A percentile compares a stretch with the other conserved stretches of the same genome.
Conservation (phyloP, 2,113 vertebrate species). For the Gobius niger region DNA sequence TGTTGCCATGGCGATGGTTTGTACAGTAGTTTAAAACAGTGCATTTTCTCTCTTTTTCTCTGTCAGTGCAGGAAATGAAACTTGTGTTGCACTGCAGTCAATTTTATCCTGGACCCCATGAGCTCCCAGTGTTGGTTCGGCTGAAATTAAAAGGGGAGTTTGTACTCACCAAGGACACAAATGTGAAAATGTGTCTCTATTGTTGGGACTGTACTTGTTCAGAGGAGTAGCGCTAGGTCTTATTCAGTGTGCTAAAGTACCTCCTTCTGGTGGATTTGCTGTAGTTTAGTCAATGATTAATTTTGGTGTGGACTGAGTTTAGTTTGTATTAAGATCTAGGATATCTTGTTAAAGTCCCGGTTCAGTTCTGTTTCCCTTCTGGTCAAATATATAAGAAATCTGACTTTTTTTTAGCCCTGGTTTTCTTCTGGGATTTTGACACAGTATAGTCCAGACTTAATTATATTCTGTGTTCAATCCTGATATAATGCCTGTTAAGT, state of each 20-base stretch:
- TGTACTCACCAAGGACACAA: constrained; percentile 27
- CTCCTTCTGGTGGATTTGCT: background rate
- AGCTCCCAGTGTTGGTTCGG: constrained; percentile 49
- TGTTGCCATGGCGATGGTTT: constrained; percentile 65
- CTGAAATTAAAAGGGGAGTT: constrained; percentile 62
- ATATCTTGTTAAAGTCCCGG: no score
- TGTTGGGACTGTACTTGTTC: constrained; percentile 20
- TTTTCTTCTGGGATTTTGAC: no score
- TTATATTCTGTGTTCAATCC: no score
- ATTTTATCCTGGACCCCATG: constrained; percentile 45
- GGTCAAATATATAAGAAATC: no score
- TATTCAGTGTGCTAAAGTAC: background rate
- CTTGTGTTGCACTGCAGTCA: constrained; percentile 42
- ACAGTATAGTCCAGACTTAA: no score
- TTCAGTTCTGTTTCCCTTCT: no score
- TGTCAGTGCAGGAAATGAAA: constrained; percentile 57
- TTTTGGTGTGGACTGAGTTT: background rate
- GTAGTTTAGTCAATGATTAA: background rate
- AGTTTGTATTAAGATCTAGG: no score
- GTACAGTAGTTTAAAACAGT: constrained; percentile 61
- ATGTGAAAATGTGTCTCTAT: constrained; percentile 6
- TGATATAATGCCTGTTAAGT: background rate
- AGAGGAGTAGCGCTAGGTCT: background rate
- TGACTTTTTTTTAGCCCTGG: no score
- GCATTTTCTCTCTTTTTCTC: constrained; percentile 28